These are phyloP conservation scores for Catonia carolina DNA, from an alignment of 2,888 invertebrate genomes.

Conservation along the genomic window DNA sequence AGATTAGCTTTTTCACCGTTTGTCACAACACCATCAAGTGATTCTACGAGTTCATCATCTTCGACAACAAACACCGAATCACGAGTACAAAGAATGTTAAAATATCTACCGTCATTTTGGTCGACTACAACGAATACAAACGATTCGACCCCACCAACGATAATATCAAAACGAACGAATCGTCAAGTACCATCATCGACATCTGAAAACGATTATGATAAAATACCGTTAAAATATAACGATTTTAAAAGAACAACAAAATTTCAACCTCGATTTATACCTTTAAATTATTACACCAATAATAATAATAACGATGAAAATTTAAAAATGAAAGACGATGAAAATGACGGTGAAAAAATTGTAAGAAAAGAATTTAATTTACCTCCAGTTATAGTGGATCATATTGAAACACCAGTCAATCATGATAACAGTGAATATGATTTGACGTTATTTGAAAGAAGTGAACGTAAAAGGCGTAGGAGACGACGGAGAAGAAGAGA, in stretches of 20 bases:
- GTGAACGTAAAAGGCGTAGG: too few relatives aligned
- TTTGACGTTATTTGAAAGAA: too few relatives aligned
- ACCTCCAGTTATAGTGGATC: slow-evolving; percentile 19
- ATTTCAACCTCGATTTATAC: slow-evolving; percentile 21
- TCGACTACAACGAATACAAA: slow-evolving; percentile 10
- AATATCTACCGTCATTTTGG: slow-evolving; percentile 24
- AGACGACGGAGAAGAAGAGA: too few relatives aligned
- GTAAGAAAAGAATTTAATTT: slow-evolving; percentile 18
- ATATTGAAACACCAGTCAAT: slow-evolving; percentile 20
- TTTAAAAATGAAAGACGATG: background rate
- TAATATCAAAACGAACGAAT: background rate
- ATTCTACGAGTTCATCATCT: background rate
- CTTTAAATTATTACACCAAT: slow-evolving; percentile 10
- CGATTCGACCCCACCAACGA: background rate
- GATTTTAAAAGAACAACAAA: slow-evolving; percentile 9
- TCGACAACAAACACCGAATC: slow-evolving; percentile 13
- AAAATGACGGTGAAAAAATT: background rate
- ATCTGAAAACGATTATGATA: background rate
- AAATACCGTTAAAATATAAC: slow-evolving; percentile 7
- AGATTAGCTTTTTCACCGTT: slow-evolving; percentile 47
- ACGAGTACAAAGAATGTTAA: slow-evolving; percentile 21
- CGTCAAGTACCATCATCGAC: background rate
- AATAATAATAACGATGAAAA: slow-evolving; percentile 5
- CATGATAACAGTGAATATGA: slow-evolving; percentile 11
- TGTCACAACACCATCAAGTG: background rate